Evolutionary conservation across 2,113 vertebrate genomes (phyloP), one percentile per base, ranked within the genome.

Genomic region (Lepidothrix coronata): DNA sequence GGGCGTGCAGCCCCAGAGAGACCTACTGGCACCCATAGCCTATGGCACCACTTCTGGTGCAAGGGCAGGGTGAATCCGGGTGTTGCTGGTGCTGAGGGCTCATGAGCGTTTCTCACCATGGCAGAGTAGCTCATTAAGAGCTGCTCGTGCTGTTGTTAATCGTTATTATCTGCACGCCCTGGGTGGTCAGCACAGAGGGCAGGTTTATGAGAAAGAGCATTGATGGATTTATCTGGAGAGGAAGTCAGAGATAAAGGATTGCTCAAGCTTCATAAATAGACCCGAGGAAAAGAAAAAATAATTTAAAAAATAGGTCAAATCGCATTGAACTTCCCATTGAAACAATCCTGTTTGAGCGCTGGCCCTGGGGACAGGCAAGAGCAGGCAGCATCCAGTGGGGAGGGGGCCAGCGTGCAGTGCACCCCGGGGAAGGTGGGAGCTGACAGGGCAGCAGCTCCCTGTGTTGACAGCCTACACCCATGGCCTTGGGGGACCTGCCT

Each of bases 221-320:
- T 57, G 87, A 67, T 3, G 6, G 75, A 91, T 96, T 94, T 91
- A 89, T 75, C 37, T 85, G 72, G 68, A 93, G 79, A 86, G 82
- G 43, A 76, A 95, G 59, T 90, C 68, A n/a, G 63, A 89, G 85
- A 93, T 61, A 90, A 81, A 92, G 76, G 44, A 88, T 80, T 84
- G 79, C 76, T 96, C 48, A 67, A 77, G 83, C 88, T 94, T 96
- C 88, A 86, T 90, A 96, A 95, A 96, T 31, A 96, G 83, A 84
- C 91, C 73, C 7, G 11, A 94, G 83, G 75, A 17, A 16, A 72
- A 49, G 76, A 37, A 75, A 75, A 75, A 62, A 23, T 18, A 14
- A 77, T 77, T 63, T 71, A 3, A 73, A 85, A 97, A 93, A 86
- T 67, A 96, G 96, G 93, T 96, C 93, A 96, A 91, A 96, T 93